phyloP scores from a whole-genome alignment of 2,888 invertebrate species.

The Pterostichus niger region DNA sequence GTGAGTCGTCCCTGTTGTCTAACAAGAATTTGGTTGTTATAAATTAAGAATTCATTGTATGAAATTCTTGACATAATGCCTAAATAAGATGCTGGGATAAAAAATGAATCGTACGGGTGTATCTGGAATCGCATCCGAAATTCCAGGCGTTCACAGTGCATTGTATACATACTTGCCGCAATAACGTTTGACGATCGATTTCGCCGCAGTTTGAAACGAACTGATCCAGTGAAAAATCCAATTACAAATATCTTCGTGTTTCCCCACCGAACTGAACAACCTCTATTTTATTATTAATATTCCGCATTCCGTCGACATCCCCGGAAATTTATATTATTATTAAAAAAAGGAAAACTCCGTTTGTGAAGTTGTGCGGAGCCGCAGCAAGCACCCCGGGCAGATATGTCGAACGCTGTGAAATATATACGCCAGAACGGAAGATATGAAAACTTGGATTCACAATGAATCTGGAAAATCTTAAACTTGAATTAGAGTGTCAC shows the following conservation, averaged over 20 bases:
- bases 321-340: conserved; percentile 65
- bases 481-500: conserved; percentile 75
- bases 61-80: conserved; percentile 40
- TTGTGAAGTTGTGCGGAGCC: conserved; percentile 33
- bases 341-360: conserved; percentile 60
- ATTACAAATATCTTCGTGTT: conserved; percentile 59
- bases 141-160: conserved; percentile 35
- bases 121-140: conserved; percentile 1
- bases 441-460: conserved; percentile 71
- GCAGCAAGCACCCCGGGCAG: background rate
- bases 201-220: conserved; percentile 36
- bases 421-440: conserved; percentile 68
- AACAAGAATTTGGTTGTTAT: conserved; percentile 17
- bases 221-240: conserved; percentile 54
- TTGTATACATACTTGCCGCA: conserved; percentile 43
- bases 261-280: conserved; percentile 32
- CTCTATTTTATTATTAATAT: conserved; percentile 57
- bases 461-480: conserved; percentile 72
- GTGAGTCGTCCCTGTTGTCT: background rate
- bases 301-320: conserved; percentile 42
- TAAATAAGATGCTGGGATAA: conserved; percentile 5
- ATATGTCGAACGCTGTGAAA: conserved; percentile 66
- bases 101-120: conserved; percentile 38
- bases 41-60: conserved; percentile 44
- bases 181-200: conserved; percentile 27